Evolutionary conservation across 2,113 vertebrate species (phyloP).

Genomic region (Camelus dromedarius): DNA sequence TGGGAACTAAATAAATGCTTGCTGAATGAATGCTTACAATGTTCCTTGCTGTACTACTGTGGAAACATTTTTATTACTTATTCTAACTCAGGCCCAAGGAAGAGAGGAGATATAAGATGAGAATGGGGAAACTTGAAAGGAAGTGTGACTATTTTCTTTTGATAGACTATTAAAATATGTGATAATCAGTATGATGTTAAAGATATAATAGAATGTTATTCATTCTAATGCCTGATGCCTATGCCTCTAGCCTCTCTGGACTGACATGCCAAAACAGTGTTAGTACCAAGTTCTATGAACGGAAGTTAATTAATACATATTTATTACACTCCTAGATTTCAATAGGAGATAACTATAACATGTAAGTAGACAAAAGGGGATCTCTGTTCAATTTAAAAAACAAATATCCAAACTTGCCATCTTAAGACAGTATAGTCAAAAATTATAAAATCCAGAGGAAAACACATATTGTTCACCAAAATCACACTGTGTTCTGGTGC

Average conservation of each 20-base stretch:
- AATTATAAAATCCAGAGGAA: neutral
- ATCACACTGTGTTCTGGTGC: neutral
- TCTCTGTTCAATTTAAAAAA: neutral
- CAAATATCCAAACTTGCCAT: neutral
- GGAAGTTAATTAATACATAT: neutral
- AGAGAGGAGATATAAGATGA: neutral
- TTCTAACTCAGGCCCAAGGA: neutral
- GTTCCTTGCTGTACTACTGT: fast-evolving
- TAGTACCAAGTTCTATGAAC: neutral
- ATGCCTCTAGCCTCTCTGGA: neutral
- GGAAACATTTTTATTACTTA: neutral
- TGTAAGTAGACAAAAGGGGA: neutral
- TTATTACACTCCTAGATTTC: neutral
- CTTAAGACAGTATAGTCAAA: neutral
- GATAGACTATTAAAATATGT: neutral
- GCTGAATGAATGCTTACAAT: neutral
- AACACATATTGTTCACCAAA: neutral
- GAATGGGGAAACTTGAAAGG: neutral
- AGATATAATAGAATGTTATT: neutral
- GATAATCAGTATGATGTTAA: neutral
- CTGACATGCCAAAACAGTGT: neutral
- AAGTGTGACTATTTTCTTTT: neutral
- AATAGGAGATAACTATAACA: neutral
- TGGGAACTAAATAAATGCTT: neutral
- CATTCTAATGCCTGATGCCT: neutral